Conservation (phyloP, 2,113 vertebrate species). For the Ictalurus punctatus region DNA sequence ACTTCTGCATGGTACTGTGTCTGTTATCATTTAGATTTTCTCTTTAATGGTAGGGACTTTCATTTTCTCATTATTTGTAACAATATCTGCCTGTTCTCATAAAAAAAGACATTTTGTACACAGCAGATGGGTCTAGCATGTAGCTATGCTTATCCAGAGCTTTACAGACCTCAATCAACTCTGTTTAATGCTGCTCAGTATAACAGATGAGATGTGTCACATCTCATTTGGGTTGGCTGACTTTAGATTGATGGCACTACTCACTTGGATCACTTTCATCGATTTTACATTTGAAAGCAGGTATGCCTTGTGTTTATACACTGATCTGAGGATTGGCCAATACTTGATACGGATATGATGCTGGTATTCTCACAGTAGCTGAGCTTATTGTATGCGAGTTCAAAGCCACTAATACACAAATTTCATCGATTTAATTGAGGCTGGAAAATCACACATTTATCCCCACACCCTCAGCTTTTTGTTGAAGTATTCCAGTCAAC, state of each 20-base stretch:
- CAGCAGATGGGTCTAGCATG: background rate
- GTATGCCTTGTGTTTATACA: background rate
- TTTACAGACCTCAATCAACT: background rate
- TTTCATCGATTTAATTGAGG: background rate
- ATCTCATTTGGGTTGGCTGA: background rate
- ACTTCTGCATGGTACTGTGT: background rate
- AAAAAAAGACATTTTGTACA: background rate
- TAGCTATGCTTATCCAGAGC: background rate
- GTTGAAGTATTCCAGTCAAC: background rate
- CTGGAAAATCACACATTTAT: background rate
- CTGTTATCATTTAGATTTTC: slow-evolving; percentile 1
- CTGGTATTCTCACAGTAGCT: background rate
- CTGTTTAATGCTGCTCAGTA: background rate
- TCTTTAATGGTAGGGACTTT: background rate
- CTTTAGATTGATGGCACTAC: background rate
- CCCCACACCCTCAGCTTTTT: background rate
- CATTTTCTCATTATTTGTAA: background rate
- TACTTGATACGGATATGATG: background rate
- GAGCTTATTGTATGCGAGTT: background rate
- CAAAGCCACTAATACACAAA: background rate
- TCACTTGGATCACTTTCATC: slow-evolving; percentile 4
- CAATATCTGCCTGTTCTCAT: background rate
- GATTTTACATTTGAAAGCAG: slow-evolving; percentile 27
- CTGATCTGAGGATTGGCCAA: background rate
- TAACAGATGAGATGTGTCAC: slow-evolving; percentile 20